These are phyloP conservation scores for Upupa epops DNA, from an alignment of 2,113 vertebrate species.

Conservation along the genomic window DNA sequence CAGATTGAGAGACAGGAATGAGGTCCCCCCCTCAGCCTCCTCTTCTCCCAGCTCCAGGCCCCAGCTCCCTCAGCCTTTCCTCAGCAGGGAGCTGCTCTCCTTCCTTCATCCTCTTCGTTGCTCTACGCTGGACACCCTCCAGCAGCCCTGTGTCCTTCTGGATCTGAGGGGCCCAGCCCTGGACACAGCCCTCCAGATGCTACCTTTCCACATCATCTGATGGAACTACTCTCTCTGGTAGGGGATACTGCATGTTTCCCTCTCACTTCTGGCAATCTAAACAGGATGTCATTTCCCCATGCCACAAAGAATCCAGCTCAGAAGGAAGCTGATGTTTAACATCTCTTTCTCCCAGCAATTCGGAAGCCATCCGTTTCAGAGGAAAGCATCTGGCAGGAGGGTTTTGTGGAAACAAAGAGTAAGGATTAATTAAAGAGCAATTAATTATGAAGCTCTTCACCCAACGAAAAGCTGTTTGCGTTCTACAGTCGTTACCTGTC, in stretches of 20 bases:
- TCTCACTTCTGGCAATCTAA: conserved; percentile 2
- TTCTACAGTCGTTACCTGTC: conserved; percentile 76
- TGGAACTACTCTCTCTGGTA: neutral
- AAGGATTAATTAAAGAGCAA: neutral
- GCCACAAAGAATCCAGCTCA: neutral
- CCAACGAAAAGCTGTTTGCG: neutral
- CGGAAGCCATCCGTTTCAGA: neutral
- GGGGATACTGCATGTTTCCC: neutral
- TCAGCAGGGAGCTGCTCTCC: too few relatives aligned
- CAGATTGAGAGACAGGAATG: too few relatives aligned
- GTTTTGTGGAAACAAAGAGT: neutral
- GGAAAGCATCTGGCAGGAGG: neutral
- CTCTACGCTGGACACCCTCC: too few relatives aligned
- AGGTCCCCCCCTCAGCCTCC: too few relatives aligned
- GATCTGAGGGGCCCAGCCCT: too few relatives aligned
- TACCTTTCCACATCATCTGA: neutral
- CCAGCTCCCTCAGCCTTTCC: too few relatives aligned
- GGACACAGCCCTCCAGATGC: too few relatives aligned
- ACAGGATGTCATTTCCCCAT: conserved; percentile 31
- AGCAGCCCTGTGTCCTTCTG: too few relatives aligned
- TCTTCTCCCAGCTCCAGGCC: too few relatives aligned
- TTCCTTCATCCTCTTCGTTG: too few relatives aligned
- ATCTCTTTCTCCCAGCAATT: neutral
- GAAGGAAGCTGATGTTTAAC: neutral
- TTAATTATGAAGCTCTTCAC: too few relatives aligned